Evolutionary conservation across 2,888 invertebrate species (phyloP), one percentile per base, ranked within the genome.

Genomic region (Mellilla xanthometata): DNA sequence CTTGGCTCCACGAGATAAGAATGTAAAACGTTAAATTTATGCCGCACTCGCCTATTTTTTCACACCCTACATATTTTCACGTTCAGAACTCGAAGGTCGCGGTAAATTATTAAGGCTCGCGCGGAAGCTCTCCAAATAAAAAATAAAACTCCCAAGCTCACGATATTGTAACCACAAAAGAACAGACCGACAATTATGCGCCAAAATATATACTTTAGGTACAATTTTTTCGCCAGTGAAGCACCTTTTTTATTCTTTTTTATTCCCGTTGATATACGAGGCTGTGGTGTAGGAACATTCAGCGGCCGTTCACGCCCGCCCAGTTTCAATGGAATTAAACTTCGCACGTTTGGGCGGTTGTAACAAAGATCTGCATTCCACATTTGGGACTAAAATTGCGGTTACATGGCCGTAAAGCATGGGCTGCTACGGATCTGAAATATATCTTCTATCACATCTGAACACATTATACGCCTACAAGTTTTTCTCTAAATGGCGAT

Each of bases 321-420:
- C 22, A 8, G 27, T 39, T 44, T 38, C 32, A 44, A 39, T 44
- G 33, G 38, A 44, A 44, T 39, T 33, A 33, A 27, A 44, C 32
- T 38, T 38, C 22, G 13, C 28, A 28, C 22, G 12, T 19, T 28
- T 6, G 24, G 12, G 12, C 31, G 9, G 26, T 6, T 9, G 34
- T 8, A 9, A 36, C 35, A 31, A 36, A 43, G 35, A 43, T 43
- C 42, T 36, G 36, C 24, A 36, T 42, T 31, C 35, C 19, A 29
- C 28, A 30, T 26, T 31, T 30, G 8, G 11, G 22, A 11, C 28
- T 15, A 30, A 36, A 30, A 26, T 30, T n/a, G 15, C 15, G 6
- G 35, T 35, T 34, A 27, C 35, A 35, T 15, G 11, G 27, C 7
- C 13, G 26, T 28, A 28, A 36, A 28, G 19, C 2, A 27, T 22